Conservation (phyloP, 1,140 invertebrate species). For the Gerris buenoi region DNA sequence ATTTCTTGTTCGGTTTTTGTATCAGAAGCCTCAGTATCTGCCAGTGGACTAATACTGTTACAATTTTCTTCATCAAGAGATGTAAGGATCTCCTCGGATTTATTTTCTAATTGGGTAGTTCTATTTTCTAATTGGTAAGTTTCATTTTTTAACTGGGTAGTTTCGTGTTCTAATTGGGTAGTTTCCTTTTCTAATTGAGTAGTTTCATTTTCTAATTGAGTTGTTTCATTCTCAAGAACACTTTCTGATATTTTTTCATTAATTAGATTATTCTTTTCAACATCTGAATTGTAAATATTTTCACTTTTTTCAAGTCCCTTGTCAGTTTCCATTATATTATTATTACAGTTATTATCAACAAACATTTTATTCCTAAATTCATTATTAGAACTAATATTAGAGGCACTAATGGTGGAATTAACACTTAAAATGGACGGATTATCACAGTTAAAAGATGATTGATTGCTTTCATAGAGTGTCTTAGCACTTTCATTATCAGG, state of each 20-base stretch:
- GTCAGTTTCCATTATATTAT: neutral
- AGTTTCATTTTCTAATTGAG: constrained; percentile 3
- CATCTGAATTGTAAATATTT: neutral
- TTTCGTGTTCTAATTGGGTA: neutral
- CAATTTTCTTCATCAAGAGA: neutral
- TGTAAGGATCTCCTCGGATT: too few relatives aligned
- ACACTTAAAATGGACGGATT: neutral
- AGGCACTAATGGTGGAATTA: neutral
- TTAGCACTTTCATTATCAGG: constrained; percentile 24
- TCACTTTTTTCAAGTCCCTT: neutral
- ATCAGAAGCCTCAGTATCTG: neutral
- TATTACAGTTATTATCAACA: constrained; percentile 2
- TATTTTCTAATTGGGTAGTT: neutral
- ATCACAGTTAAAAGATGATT: neutral
- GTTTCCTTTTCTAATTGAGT: constrained; percentile 10
- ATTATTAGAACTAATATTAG: neutral
- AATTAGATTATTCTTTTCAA: constrained; percentile 11
- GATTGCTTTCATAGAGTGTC: constrained; percentile 8
- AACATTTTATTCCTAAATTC: neutral
- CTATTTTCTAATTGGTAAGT: neutral
- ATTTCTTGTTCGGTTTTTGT: neutral
- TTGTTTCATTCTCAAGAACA: constrained; percentile 7
- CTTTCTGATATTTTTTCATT: constrained; percentile 10
- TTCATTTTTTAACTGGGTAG: neutral
- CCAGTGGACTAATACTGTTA: neutral